Evolutionary conservation across 2,888 invertebrate genomes (phyloP).

Genomic region (Prostheceraeus crozeri): DNA sequence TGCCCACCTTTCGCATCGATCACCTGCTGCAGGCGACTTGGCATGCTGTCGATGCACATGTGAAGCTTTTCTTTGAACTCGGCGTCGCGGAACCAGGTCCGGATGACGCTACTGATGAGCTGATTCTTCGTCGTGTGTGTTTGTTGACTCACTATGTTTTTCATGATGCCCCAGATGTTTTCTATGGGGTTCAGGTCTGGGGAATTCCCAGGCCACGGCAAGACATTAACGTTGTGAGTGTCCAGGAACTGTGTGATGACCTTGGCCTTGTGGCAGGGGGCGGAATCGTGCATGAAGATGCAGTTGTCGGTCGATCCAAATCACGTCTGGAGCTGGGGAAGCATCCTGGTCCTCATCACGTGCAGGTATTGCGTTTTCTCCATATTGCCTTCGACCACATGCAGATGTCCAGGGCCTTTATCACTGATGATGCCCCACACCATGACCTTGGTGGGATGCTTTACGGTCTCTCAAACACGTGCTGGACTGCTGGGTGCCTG

Average conservation of each 20-base stretch:
- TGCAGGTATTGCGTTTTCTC: too few species aligned
- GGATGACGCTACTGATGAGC: conserved; percentile 21
- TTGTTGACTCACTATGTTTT: background rate
- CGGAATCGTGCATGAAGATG: conserved; percentile 26
- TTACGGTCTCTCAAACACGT: too few species aligned
- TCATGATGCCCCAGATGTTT: conserved; percentile 29
- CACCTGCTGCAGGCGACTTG: conserved; percentile 26
- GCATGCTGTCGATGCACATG: conserved; percentile 28
- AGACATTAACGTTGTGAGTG: background rate
- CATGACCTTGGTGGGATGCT: too few species aligned
- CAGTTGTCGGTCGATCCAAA: conserved; percentile 17
- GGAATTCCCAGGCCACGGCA: conserved; percentile 25
- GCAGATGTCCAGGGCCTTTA: too few species aligned
- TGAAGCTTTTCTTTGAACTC: conserved; percentile 10
- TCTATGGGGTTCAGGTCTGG: conserved; percentile 24
- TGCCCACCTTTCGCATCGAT: conserved; percentile 22
- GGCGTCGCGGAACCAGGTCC: conserved; percentile 15
- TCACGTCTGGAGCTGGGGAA: conserved; percentile 6
- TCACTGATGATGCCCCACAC: too few species aligned
- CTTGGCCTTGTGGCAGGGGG: conserved; percentile 21
- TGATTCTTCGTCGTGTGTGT: conserved; percentile 25
- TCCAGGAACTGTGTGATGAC: conserved; percentile 6
- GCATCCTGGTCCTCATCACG: too few species aligned
- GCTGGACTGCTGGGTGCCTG: conserved; percentile 4
- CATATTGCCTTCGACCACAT: too few species aligned